These are phyloP conservation scores for Cephus pygmeus DNA, from an alignment of 2,888 invertebrate genomes.

Conservation along the genomic window DNA sequence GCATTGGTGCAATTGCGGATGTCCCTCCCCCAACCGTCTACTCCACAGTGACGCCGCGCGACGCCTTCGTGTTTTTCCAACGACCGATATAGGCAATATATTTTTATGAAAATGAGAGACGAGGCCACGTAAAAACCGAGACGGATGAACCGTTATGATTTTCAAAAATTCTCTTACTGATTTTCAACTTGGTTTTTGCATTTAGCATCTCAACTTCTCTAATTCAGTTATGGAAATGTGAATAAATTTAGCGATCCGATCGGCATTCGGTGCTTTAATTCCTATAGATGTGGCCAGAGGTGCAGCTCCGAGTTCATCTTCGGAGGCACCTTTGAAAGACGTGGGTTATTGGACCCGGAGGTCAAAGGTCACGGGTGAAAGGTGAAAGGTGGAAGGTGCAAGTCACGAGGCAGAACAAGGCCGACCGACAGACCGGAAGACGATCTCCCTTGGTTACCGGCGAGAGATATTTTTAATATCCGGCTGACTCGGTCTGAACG, in stretches of 20 bases:
- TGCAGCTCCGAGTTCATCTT: too few species aligned
- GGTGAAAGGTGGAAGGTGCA: neutral
- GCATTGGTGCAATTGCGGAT: neutral
- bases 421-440: constrained; percentile 37
- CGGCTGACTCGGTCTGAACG: constrained; percentile 29
- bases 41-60: constrained; percentile 1
- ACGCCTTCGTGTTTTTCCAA: neutral
- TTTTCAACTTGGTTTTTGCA: too few species aligned
- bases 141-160: too few species aligned
- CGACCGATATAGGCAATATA: neutral
- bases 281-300: too few species aligned
- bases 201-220: too few species aligned
- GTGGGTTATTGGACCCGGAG: neutral
- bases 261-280: too few species aligned
- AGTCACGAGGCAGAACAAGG: constrained; percentile 18
- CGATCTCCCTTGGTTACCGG: constrained; percentile 42
- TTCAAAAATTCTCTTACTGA: too few species aligned
- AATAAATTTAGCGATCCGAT: too few species aligned
- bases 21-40: neutral
- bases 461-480: constrained; percentile 59
- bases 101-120: too few species aligned
- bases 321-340: too few species aligned
- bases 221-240: too few species aligned
- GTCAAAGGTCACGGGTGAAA: neutral
- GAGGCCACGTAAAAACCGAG: too few species aligned